phyloP scores from a whole-genome alignment of 2,888 invertebrate genomes.

The Cecidostiba fungosa region DNA sequence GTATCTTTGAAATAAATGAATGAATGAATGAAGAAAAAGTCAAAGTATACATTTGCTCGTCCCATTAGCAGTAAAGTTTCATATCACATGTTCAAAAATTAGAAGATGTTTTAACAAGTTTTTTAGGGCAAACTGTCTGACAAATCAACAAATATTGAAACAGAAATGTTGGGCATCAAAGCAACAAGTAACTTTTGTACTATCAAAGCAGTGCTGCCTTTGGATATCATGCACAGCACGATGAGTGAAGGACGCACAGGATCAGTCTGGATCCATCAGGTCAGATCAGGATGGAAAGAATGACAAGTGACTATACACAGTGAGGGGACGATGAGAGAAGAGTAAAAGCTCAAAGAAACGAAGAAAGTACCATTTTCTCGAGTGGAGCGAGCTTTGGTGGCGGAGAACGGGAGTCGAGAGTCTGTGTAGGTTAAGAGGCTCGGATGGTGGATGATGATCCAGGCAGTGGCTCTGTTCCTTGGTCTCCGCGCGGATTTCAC shows the following conservation, averaged over 20 bases:
- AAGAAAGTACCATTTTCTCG: conserved; percentile 56
- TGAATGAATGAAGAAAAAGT: too few relatives aligned
- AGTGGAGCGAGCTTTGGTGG: conserved; percentile 7
- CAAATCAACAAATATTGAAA: not conserved
- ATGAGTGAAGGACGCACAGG: not conserved
- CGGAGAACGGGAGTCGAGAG: conserved; percentile 44
- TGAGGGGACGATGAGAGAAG: not conserved
- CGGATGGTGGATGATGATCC: conserved; percentile 28
- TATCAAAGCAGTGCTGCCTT: not conserved
- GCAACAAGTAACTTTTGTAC: not conserved
- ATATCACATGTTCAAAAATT: not conserved
- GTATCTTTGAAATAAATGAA: not conserved
- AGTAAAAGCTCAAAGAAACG: not conserved
- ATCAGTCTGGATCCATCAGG: not conserved
- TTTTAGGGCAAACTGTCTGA: not conserved
- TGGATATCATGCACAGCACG: not conserved
- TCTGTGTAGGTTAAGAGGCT: conserved; percentile 55
- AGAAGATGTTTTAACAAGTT: not conserved
- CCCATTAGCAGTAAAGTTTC: too few relatives aligned
- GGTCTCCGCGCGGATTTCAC: conserved; percentile 19
- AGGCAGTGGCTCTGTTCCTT: conserved; percentile 43
- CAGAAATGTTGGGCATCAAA: not conserved
- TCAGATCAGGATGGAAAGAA: not conserved
- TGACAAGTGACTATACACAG: not conserved
- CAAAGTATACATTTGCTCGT: too few relatives aligned